Base-by-base conservation (phyloP, 2,113 vertebrate species). In the Eudyptes chrysolophus region DNA sequence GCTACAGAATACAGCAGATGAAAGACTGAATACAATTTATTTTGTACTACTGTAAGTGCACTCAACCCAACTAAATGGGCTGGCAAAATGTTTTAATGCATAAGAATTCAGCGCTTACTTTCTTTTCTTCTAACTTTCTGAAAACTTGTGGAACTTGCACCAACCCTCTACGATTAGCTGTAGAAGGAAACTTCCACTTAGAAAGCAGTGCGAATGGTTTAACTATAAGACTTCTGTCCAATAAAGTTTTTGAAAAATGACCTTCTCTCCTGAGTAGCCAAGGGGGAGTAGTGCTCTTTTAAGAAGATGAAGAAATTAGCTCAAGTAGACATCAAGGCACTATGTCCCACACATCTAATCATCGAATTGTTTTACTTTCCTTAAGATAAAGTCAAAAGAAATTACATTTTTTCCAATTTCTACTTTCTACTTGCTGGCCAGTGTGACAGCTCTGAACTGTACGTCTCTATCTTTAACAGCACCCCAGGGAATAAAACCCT, bases 361-460 rank as follows among this genome's bases (percentile, higher is more conserved):
- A 95, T 97, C 94, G 96, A 97, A 96, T 78, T 90, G 88, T 89
- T 96, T 95, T 96, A 97, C 94, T 96, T 97, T 97, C 96, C 97
- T 95, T 88, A 95, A 97, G 96, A 98, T 93, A 91, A 95, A 97
- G 97, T 98, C 98, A 98, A 91, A 97, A 98, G 95, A 96, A 97
- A 98, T 98, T 96, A 98, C 61, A 70, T 95, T 97, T 96, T 92
- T 96, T 95, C 94, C n/a, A 62, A 96, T 95, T 95, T 95, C 82
- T 97, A 96, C 97, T 95, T 97, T 98, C 68, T 68, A 95, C 54
- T 96, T 90, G 92, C 82, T 91, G 97, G 96, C 93, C 87, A 90
- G 69, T 40, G 80, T 97, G 98, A 98, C 98, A 98, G 97, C 96
- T 97, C 94, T 89, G 95, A 97, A 97, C 89, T 89, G 96, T 91